Conservation (phyloP, 1,140 invertebrate genomes). For the Bactericera cockerelli region DNA sequence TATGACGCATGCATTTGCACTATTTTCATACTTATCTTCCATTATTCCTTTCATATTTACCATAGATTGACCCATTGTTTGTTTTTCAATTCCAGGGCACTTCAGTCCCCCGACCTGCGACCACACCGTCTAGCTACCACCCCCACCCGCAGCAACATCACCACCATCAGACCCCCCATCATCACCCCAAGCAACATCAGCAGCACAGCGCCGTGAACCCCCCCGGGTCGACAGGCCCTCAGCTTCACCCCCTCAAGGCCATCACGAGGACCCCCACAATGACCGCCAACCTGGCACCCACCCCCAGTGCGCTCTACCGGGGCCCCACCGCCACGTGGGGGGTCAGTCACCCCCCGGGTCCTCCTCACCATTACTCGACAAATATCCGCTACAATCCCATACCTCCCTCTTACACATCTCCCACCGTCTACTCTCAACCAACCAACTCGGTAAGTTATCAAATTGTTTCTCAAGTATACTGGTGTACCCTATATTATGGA, state of each 20-base stretch:
- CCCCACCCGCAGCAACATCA: neutral
- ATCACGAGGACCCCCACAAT: neutral
- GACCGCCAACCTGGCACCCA: conserved; percentile 1
- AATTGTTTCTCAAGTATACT: too few species aligned
- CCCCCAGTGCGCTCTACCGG: neutral
- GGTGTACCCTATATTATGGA: too few species aligned
- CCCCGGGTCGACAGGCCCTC: neutral
- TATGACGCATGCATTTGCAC: too few species aligned
- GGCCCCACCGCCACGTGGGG: neutral
- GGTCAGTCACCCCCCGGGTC: neutral
- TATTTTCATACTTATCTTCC: too few species aligned
- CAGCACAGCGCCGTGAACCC: neutral
- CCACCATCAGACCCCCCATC: too few species aligned
- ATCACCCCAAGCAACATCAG: too few species aligned
- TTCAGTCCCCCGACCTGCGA: neutral
- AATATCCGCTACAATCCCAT: neutral
- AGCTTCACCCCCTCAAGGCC: neutral
- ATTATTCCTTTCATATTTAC: too few species aligned
- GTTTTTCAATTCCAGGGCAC: neutral
- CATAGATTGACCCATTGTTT: neutral
- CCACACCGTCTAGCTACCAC: neutral
- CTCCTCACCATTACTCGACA: neutral
- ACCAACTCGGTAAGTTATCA: conserved; percentile 1
- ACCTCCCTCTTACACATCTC: neutral
- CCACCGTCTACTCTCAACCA: conserved; percentile 4